Percentiles rank a stretch among this genome's conserved stretches.
Evolutionary conservation across 2,888 invertebrate genomes (phyloP).

Genomic region (Nomada fucata): DNA sequence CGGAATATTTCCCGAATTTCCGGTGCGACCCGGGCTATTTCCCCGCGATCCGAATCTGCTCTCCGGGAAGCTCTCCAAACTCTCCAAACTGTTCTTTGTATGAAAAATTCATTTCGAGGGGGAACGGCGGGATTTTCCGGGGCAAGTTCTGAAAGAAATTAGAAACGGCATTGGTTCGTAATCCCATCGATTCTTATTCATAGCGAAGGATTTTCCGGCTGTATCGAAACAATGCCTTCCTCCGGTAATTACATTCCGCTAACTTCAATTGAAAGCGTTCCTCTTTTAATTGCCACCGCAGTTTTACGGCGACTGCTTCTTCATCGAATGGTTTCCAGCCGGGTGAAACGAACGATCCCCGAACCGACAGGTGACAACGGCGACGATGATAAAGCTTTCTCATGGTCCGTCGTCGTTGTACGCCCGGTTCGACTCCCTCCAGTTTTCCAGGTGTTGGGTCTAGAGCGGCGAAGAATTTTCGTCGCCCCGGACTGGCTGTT

Average conservation of each 20-base stretch:
- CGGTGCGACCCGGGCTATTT: slow-evolving; percentile 11
- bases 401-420: slow-evolving; percentile 49
- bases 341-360: slow-evolving; percentile 42
- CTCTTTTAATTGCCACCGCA: not conserved
- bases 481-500: slow-evolving; percentile 17
- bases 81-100: not conserved
- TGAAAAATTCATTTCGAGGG: slow-evolving; percentile 17
- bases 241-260: not conserved
- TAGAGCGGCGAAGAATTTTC: slow-evolving; percentile 42
- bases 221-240: not conserved
- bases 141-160: slow-evolving; percentile 1
- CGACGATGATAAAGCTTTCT: slow-evolving; percentile 61
- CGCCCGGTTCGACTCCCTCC: slow-evolving; percentile 1
- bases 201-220: no score
- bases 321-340: slow-evolving; percentile 18
- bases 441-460: slow-evolving; percentile 9
- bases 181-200: not conserved
- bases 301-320: not conserved
- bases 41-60: slow-evolving; percentile 6
- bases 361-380: slow-evolving; percentile 50
- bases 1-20: slow-evolving; percentile 6
- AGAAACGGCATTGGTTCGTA: slow-evolving; percentile 1
- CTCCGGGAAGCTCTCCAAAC: not conserved
- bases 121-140: not conserved
- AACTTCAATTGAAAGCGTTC: not conserved